Conservation (phyloP, 2,113 vertebrate species). For the Indicator maculatus region DNA sequence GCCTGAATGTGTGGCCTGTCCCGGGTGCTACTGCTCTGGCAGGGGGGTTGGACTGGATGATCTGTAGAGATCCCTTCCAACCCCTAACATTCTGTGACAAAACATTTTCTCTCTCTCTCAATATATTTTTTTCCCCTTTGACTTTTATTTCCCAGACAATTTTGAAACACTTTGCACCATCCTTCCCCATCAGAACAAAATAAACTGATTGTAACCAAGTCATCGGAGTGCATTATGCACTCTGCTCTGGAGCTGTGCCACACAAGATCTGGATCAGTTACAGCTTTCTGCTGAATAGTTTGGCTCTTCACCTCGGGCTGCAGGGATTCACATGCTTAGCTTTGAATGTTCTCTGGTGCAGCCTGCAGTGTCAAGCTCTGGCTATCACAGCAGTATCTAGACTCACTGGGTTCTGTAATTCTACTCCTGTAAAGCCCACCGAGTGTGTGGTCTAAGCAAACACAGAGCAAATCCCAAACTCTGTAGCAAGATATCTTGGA, state of each 20-base stretch:
- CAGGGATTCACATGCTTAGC: not conserved
- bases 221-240: not conserved
- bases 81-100: too few species aligned
- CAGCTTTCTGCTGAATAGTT: conserved; percentile 2
- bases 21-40: too few species aligned
- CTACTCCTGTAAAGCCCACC: not conserved
- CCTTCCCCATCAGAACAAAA: conserved; percentile 1
- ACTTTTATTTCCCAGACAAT: not conserved
- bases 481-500: not conserved
- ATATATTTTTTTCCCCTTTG: not conserved
- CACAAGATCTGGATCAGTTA: not conserved
- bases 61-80: too few species aligned
- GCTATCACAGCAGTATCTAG: not conserved
- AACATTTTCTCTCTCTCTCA: not conserved
- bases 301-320: conserved; percentile 1
- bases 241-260: not conserved
- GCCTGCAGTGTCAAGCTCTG: not conserved
- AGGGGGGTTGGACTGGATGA: too few species aligned
- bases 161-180: not conserved
- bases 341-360: not conserved
- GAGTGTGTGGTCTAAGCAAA: not conserved
- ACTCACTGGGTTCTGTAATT: not conserved
- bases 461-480: conserved; percentile 1
- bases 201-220: not conserved
- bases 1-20: too few species aligned